Conservation (phyloP, 2,888 invertebrate genomes). For the Phalera bucephala region DNA sequence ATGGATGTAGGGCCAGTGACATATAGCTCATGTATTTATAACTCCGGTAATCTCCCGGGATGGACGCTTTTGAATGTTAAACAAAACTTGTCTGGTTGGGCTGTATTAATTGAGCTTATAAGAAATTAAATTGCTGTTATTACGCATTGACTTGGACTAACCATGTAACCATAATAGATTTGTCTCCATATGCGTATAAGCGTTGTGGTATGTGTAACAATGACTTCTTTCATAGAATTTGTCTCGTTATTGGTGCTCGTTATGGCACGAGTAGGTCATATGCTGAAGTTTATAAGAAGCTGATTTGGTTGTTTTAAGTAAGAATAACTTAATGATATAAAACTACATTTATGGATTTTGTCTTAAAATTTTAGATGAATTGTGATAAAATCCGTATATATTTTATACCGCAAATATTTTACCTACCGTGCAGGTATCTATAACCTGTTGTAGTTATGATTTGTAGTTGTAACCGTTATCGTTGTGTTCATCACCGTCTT, state of each 20-base stretch:
- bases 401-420: no score
- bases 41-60: conserved; percentile 21
- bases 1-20: conserved; percentile 43
- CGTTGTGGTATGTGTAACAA: conserved; percentile 4
- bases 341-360: no score
- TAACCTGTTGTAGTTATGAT: no score
- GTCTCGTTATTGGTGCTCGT: conserved; percentile 3
- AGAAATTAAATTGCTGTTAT: conserved; percentile 22
- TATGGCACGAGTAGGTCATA: no score
- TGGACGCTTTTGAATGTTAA: conserved; percentile 12
- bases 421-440: no score
- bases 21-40: conserved; percentile 23
- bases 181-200: conserved; percentile 4
- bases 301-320: no score
- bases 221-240: conserved; percentile 3
- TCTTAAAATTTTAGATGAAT: no score
- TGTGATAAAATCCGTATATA: no score
- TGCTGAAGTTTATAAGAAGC: no score
- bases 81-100: conserved; percentile 18
- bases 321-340: no score
- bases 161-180: conserved; percentile 8
- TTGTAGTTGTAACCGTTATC: conserved; percentile 15
- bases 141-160: conserved; percentile 11
- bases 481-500: conserved; percentile 10
- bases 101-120: conserved; percentile 24